Evolutionary conservation across 37 sponge, comb jelly and placozoan genomes (phyloP), one percentile per base, ranked within the genome.

Genomic region (Haliclona indistincta): DNA sequence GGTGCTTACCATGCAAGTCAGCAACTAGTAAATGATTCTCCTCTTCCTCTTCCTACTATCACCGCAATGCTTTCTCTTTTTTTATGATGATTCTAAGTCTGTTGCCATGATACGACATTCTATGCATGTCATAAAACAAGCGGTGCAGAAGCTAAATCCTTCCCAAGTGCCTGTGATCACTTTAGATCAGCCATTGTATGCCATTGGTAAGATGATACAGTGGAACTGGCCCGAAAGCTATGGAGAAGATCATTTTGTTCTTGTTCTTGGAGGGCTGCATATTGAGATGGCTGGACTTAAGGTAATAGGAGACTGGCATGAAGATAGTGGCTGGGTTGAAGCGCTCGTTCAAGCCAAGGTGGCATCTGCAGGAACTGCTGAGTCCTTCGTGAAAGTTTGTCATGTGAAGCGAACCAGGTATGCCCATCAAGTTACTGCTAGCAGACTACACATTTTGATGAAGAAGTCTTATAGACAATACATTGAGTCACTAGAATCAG

Each of bases 191-290:
- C 49, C 49, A 17, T 47, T 47, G 13, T 47, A 47, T 77, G 77
- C 77, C n/a, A 28, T 77, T 28, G 77, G 67, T 20, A 74, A 74
- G 43, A 7, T 38, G 39, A 74, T 74, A 28, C 63, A 74, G 63
- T 74, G 63, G 75, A 74, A 41, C 20, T 77, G 67, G 77, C 77
- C 54, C 23, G 45, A 66, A 13, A 30, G n/a, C 8, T 64, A 77
- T 64, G 77, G 67, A 23, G 79, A 78, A 19, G 22, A 78, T 67
- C 34, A 51, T 1, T 78, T 53, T 78, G 79, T 78, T 23, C 69
- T 78, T 32, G 68, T 78, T 41, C 37, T 78, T 58, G 70, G 70
- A 23, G 47, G 44, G 26, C 49, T 69, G 44, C 70, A 38, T 51
- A 69, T 42, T 22, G 70, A 69, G 70, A 69, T 69, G 70, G 70